phyloP scores from a whole-genome alignment of 2,888 invertebrate species.

The Phalangium opilio region DNA sequence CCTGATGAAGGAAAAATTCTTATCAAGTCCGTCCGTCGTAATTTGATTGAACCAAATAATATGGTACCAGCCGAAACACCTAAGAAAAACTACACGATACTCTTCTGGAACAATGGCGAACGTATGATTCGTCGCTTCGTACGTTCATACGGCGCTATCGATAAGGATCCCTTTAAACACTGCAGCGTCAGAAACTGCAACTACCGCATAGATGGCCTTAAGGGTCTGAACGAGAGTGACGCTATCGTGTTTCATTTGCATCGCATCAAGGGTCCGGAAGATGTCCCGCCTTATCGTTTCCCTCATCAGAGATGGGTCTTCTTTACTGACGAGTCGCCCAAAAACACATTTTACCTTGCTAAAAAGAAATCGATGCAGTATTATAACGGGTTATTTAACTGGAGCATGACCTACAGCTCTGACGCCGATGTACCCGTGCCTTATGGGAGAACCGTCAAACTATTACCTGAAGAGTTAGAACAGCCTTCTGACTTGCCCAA shows the following conservation, averaged over 20 bases:
- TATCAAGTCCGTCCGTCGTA: too few species aligned
- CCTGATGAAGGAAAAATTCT: too few species aligned
- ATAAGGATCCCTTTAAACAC: conserved; percentile 38
- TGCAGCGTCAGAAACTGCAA: conserved; percentile 48
- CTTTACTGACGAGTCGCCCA: conserved; percentile 50
- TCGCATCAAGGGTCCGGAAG: conserved; percentile 32
- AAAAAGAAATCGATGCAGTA: conserved; percentile 29
- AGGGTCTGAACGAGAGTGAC: conserved; percentile 39
- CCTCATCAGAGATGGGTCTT: conserved; percentile 50
- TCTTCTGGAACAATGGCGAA: conserved; percentile 45
- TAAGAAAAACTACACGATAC: conserved; percentile 37
- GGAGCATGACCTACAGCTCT: conserved; percentile 38
- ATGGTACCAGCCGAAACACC: too few species aligned
- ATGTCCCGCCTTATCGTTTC: conserved; percentile 38
- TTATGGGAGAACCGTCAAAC: conserved; percentile 27
- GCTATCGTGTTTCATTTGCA: conserved; percentile 48
- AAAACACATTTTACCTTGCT: conserved; percentile 39
- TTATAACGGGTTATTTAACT: conserved; percentile 44
- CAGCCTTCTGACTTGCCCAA: conserved; percentile 1
- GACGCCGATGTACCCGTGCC: conserved; percentile 33
- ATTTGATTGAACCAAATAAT: too few species aligned
- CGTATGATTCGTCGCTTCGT: conserved; percentile 42
- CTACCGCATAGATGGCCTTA: conserved; percentile 39
- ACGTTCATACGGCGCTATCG: conserved; percentile 34
- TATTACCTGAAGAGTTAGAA: not conserved